Evolutionary conservation across 1,140 invertebrate species (phyloP).

Genomic region (Drosophila nebulosa): DNA sequence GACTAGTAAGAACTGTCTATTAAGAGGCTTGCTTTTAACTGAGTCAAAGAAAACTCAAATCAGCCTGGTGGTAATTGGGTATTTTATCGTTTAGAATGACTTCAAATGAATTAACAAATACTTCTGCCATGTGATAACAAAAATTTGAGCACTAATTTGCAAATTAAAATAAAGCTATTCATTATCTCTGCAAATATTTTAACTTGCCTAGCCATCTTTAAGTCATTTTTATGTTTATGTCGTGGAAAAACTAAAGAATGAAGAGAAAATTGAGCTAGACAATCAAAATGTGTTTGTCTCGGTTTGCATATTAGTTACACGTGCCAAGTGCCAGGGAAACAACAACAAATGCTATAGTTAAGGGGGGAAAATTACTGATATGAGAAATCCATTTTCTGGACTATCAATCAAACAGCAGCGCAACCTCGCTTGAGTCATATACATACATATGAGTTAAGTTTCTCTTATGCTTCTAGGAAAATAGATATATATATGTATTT

Average conservation of each 20-base stretch:
- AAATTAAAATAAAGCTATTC: too few species aligned
- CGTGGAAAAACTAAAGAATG: background rate
- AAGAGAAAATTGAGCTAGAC: background rate
- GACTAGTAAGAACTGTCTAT: too few species aligned
- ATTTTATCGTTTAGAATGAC: too few species aligned
- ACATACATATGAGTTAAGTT: constrained; percentile 12
- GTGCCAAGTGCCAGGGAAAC: constrained; percentile 39
- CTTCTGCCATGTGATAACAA: too few species aligned
- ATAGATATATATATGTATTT: constrained; percentile 64
- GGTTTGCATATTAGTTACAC: constrained; percentile 41
- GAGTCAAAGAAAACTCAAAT: too few species aligned
- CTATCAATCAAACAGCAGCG: constrained; percentile 62
- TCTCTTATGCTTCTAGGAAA: constrained; percentile 16
- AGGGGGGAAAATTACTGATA: constrained; percentile 29
- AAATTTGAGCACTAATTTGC: too few species aligned
- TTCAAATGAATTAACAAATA: too few species aligned
- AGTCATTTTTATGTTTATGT: background rate
- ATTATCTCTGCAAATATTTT: too few species aligned
- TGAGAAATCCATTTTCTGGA: constrained; percentile 62
- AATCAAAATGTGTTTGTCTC: background rate
- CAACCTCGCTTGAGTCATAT: background rate
- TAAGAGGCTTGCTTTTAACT: too few species aligned
- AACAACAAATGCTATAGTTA: constrained; percentile 32
- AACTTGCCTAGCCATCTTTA: background rate
- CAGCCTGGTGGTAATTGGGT: too few species aligned